These are phyloP conservation scores for Malurus melanocephalus DNA, from an alignment of 2,113 vertebrate species.

Conservation along the genomic window DNA sequence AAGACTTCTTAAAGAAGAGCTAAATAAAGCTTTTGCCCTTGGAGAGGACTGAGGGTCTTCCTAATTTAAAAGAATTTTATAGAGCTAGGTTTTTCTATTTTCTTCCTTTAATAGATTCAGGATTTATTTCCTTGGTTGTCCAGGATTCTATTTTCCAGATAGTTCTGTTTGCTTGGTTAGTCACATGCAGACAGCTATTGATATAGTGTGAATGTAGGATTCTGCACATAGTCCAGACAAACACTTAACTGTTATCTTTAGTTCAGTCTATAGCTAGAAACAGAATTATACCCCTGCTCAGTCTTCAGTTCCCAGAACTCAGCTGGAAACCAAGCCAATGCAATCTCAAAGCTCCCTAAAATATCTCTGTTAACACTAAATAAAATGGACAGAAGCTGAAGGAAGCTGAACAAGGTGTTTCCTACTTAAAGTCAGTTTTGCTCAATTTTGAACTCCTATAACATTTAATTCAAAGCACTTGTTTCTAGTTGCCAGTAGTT, in stretches of 20 bases:
- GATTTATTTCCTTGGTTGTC: conserved; percentile 17
- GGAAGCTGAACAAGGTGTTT: neutral
- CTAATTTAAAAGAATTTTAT: neutral
- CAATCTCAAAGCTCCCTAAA: neutral
- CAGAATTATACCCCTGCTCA: neutral
- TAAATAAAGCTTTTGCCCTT: neutral
- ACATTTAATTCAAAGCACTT: neutral
- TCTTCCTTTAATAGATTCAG: conserved; percentile 18
- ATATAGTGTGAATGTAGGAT: neutral
- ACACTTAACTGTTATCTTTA: neutral
- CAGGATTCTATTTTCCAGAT: neutral
- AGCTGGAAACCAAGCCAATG: neutral
- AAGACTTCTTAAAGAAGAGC: neutral
- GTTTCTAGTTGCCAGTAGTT: neutral
- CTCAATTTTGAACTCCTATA: neutral
- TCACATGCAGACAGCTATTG: neutral
- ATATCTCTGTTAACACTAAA: neutral
- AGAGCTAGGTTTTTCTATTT: conserved; percentile 15
- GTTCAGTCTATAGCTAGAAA: neutral
- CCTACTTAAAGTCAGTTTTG: neutral
- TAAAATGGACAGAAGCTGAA: neutral
- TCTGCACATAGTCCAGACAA: neutral
- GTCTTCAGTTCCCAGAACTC: conserved; percentile 2
- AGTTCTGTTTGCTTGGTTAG: neutral
- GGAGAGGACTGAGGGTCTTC: neutral